Conservation (phyloP, 1,140 invertebrate genomes). For the Cepaea nemoralis region DNA sequence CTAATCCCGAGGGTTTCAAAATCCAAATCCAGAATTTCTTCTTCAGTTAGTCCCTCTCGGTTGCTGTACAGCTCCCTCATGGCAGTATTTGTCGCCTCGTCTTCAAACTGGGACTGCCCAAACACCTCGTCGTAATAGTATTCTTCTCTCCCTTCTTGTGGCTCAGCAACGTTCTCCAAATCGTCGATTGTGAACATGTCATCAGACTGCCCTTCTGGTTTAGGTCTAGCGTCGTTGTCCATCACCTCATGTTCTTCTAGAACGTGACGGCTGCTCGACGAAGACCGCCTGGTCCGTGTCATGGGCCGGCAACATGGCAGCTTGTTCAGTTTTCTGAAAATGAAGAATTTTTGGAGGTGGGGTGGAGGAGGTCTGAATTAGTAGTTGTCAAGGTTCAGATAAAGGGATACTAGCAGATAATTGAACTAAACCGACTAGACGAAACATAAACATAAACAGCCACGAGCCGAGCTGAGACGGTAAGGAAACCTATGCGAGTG, state of each 20-base stretch:
- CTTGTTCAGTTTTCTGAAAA: constrained; percentile 20
- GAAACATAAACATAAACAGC: no score
- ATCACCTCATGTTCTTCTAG: constrained; percentile 26
- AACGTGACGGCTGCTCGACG: constrained; percentile 18
- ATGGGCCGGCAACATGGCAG: not conserved
- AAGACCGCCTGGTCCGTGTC: constrained; percentile 10
- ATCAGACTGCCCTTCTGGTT: not conserved
- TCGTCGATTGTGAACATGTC: constrained; percentile 36
- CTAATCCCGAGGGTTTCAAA: constrained; percentile 39
- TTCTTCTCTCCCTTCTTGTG: not conserved
- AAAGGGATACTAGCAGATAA: no score
- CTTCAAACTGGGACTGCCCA: constrained; percentile 33
- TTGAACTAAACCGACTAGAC: no score
- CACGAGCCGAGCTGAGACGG: no score
- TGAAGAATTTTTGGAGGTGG: not conserved
- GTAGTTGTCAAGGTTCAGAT: not conserved
- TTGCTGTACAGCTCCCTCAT: constrained; percentile 30
- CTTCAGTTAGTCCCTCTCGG: not conserved
- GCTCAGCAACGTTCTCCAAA: not conserved
- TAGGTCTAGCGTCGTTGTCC: not conserved
- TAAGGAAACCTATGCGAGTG: no score
- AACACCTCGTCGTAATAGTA: constrained; percentile 41
- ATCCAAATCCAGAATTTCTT: constrained; percentile 35
- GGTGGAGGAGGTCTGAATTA: not conserved
- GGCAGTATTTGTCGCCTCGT: constrained; percentile 30